phyloP scores from a whole-genome alignment of 37 sponge, comb jelly and placozoan genomes.

The Diacarnus erythraeanus region DNA sequence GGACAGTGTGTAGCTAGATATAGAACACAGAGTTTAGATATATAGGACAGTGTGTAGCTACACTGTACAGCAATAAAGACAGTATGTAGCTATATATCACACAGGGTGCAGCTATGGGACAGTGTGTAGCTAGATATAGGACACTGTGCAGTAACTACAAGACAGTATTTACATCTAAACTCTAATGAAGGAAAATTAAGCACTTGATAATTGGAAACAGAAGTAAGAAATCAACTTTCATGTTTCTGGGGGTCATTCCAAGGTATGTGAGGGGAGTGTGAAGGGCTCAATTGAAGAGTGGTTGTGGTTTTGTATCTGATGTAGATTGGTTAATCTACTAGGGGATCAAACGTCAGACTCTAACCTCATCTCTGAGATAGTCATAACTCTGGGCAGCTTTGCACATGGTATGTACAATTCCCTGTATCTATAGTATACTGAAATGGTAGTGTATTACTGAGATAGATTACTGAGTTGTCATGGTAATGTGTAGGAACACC shows the following conservation, averaged over 20 bases:
- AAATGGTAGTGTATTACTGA: no score
- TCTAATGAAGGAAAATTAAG: slow-evolving; percentile 50
- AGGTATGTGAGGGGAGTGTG: slow-evolving; percentile 7
- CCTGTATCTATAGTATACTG: background rate
- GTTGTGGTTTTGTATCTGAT: no score
- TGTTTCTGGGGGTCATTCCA: slow-evolving; percentile 29
- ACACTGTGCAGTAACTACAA: no score
- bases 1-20: no score
- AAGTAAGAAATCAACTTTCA: slow-evolving; percentile 32
- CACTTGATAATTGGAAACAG: slow-evolving; percentile 47
- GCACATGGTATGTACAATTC: slow-evolving; percentile 63
- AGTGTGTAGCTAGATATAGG: no score
- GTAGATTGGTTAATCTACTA: slow-evolving; percentile 44
- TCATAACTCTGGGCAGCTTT: slow-evolving; percentile 47
- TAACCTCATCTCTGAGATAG: slow-evolving; percentile 32
- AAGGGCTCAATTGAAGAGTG: background rate
- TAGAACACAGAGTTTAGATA: no score
- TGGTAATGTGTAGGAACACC: slow-evolving; percentile 35
- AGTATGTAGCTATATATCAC: background rate
- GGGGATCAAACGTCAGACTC: background rate
- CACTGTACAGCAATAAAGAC: background rate
- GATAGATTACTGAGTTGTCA: no score
- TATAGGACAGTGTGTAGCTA: background rate
- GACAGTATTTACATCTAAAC: no score
- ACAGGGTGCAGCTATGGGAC: no score